These are phyloP conservation scores for Noctua fimbriata DNA, from an alignment of 2,888 invertebrate genomes.

Conservation along the genomic window DNA sequence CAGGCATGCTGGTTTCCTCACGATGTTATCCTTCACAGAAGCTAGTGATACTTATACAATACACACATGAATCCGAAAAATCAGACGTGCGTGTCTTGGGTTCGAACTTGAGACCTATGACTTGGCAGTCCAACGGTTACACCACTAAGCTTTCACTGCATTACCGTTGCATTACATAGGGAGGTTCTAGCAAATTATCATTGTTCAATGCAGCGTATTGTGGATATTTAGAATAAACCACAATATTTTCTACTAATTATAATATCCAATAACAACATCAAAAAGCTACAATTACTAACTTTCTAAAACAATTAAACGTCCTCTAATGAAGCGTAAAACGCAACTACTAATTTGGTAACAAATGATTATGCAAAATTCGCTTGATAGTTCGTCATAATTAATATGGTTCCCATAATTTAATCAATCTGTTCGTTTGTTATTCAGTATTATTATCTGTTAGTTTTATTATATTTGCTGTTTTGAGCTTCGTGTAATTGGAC, in stretches of 20 bases:
- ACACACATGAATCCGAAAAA: too few relatives aligned
- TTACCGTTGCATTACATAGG: too few relatives aligned
- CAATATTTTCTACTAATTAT: slow-evolving; percentile 19
- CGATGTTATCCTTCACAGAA: too few relatives aligned
- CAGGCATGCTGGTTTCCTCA: too few relatives aligned
- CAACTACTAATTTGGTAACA: slow-evolving; percentile 21
- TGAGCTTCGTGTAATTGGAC: background rate
- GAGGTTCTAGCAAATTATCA: background rate
- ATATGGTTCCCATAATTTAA: slow-evolving; percentile 38
- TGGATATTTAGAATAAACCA: background rate
- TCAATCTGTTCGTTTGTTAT: slow-evolving; percentile 28
- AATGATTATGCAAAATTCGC: slow-evolving; percentile 36
- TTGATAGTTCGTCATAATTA: slow-evolving; percentile 43
- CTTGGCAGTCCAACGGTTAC: too few relatives aligned
- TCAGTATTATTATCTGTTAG: slow-evolving; percentile 25
- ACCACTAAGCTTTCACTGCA: too few relatives aligned
- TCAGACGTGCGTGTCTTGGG: too few relatives aligned
- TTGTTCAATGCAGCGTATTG: background rate
- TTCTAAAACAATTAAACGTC: slow-evolving; percentile 39
- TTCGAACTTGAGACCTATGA: too few relatives aligned
- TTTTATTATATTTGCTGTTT: slow-evolving; percentile 50
- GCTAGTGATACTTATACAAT: too few relatives aligned
- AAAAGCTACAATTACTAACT: slow-evolving; percentile 16
- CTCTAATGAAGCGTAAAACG: slow-evolving; percentile 40
- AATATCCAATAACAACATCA: slow-evolving; percentile 27